Percentiles rank a stretch among this genome's conserved stretches.
Conservation (phyloP, 2,888 invertebrate genomes). For the Megalurothrips usitatus region DNA sequence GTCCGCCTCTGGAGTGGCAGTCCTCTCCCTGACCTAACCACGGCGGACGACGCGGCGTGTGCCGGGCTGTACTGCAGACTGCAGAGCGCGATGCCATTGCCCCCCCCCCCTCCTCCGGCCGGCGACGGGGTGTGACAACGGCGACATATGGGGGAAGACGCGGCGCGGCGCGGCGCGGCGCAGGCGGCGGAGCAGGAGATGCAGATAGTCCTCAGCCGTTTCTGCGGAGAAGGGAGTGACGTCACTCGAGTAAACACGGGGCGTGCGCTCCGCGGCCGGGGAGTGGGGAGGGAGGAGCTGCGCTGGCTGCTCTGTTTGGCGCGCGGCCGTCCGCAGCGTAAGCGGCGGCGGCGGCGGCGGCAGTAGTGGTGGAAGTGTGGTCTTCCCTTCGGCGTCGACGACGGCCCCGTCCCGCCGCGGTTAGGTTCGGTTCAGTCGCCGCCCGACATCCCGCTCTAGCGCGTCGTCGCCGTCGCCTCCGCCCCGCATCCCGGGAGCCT, state of each 20-base stretch:
- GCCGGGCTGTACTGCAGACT: too few relatives aligned
- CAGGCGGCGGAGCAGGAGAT: background rate
- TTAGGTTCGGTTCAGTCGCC: too few relatives aligned
- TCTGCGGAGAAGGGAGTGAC: background rate
- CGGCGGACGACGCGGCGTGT: too few relatives aligned
- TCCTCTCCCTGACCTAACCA: too few relatives aligned
- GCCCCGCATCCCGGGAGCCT: too few relatives aligned
- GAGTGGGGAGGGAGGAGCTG: background rate
- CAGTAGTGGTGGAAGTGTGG: background rate
- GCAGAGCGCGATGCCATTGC: background rate
- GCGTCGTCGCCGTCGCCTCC: too few relatives aligned
- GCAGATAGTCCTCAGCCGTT: too few relatives aligned
- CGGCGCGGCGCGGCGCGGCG: background rate
- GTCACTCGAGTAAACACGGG: background rate
- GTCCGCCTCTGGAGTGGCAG: too few relatives aligned
- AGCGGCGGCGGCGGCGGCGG: background rate
- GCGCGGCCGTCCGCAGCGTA: background rate
- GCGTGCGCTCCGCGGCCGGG: background rate
- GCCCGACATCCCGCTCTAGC: too few relatives aligned
- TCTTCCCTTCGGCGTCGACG: too few relatives aligned
- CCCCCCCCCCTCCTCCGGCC: background rate
- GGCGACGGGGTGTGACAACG: background rate
- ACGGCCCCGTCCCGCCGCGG: too few relatives aligned
- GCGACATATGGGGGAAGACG: background rate
- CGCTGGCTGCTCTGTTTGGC: background rate